Base-by-base conservation (phyloP, 2,888 invertebrate species). In the Pediacus dermestoides region DNA sequence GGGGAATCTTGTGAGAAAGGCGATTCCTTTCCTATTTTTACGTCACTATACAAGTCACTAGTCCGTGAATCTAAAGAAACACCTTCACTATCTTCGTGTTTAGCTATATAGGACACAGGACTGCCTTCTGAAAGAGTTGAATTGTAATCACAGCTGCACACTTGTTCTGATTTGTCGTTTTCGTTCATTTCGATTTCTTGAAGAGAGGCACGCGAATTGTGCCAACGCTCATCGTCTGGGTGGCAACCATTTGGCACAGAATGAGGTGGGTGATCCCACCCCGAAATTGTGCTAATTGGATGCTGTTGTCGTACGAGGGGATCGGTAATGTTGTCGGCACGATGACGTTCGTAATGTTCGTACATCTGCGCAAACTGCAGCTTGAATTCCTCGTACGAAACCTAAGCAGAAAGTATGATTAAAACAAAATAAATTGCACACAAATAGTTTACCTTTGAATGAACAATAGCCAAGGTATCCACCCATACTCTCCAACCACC, bases 401-500 rank as follows among this genome's bases (percentile, higher is more conserved):
- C 90, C 90, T 90, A 61, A 4, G n/a, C n/a, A n/a, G n/a, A n/a
- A n/a, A n/a, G n/a, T n/a, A n/a, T n/a, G n/a, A 7, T 8, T 35
- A 8, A 35, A 30, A 28, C 4, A 10, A 28, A 28, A 28, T 9
- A 4, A 28, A 28, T 3, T 25, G 25, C 10, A 28, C 8, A 6
- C 7, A 28, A 28, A 4, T 31, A 7, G 10, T 25, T 63, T 64
- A 91, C 96, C 81, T 97, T 97, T 1, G 97, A 97, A 72, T 99
- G 99, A 1, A 99, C 93, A 60, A 99, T 99, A 26, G 99, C 97
- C 42, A 99, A 71, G 0, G 99, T 99, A 66, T 99, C 99, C 3
- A 99, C 97, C 99, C 99, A 99, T 10, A 99, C 99, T 43, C 99
- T 74, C 99, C 99, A 99, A 9, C 99, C 99, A 3, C 99, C 99